phyloP scores from a whole-genome alignment of 2,113 vertebrate species.

The Peromyscus maniculatus region DNA sequence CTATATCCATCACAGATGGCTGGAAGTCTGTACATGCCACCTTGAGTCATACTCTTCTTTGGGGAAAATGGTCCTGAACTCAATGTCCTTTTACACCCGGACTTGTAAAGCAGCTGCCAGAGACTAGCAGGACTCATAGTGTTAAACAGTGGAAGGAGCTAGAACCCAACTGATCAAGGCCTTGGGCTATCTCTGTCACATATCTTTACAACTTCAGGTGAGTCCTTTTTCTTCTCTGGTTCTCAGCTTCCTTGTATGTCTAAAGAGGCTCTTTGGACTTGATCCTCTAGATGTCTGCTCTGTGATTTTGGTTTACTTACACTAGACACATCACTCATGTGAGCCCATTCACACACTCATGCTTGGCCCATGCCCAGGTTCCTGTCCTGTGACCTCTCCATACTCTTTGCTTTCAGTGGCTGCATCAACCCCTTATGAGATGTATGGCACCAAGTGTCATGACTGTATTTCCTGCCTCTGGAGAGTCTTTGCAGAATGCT shows the following conservation, averaged over 20 bases:
- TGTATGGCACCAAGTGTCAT: neutral
- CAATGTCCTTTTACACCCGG: neutral
- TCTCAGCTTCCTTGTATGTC: neutral
- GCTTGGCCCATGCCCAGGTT: too few species aligned
- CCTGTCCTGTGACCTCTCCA: neutral
- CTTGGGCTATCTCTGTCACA: neutral
- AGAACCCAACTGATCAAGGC: neutral
- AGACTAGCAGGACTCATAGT: neutral
- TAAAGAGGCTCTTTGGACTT: neutral
- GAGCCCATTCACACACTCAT: neutral
- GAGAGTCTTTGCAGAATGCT: neutral
- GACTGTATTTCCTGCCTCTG: neutral
- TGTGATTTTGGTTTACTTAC: neutral
- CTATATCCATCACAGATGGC: neutral
- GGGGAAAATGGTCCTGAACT: neutral
- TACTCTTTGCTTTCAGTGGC: neutral
- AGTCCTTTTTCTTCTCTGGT: neutral
- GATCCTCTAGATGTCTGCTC: neutral
- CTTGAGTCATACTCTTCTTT: neutral
- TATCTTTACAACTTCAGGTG: neutral
- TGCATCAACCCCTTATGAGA: neutral
- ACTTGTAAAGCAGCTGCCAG: fast-evolving
- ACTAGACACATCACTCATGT: too few species aligned
- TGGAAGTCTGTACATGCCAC: neutral
- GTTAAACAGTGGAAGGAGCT: too few species aligned